Evolutionary conservation across 1,140 invertebrate species (phyloP).

Genomic region (Aphidius gifuensis): DNA sequence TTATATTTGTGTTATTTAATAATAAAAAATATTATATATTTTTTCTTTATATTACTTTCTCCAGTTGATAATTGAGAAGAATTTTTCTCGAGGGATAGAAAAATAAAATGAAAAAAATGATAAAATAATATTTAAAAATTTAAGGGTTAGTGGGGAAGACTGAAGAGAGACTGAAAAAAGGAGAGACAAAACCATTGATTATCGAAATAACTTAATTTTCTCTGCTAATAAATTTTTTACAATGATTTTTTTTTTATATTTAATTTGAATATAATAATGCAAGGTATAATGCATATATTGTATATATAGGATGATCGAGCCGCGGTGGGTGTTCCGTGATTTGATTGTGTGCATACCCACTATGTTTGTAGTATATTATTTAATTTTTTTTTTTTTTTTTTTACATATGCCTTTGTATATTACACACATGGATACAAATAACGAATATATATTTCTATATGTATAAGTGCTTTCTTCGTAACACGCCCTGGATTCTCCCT

Average conservation of each 20-base stretch:
- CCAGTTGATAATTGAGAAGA: too few relatives aligned
- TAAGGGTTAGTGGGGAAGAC: too few relatives aligned
- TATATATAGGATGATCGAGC: conserved; percentile 27
- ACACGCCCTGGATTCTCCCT: conserved; percentile 14
- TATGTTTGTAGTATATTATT: not conserved
- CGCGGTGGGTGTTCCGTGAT: conserved; percentile 37
- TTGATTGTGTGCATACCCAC: not conserved
- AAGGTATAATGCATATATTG: not conserved
- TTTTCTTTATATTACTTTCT: too few relatives aligned
- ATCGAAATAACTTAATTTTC: conserved; percentile 39
- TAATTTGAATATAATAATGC: conserved; percentile 15
- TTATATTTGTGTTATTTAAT: too few relatives aligned
- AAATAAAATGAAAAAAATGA: too few relatives aligned
- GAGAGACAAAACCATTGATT: conserved; percentile 21
- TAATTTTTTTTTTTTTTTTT: too few relatives aligned
- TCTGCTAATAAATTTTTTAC: conserved; percentile 30
- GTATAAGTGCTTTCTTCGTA: conserved; percentile 2
- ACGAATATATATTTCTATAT: too few relatives aligned
- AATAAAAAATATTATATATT: too few relatives aligned
- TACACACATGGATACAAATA: too few relatives aligned
- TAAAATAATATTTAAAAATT: too few relatives aligned
- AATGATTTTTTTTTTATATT: conserved; percentile 20
- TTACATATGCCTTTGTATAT: too few relatives aligned
- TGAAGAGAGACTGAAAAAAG: not conserved
- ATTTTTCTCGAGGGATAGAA: too few relatives aligned